Base-by-base conservation (phyloP, 2,888 invertebrate species). In the Merodon equestris region DNA sequence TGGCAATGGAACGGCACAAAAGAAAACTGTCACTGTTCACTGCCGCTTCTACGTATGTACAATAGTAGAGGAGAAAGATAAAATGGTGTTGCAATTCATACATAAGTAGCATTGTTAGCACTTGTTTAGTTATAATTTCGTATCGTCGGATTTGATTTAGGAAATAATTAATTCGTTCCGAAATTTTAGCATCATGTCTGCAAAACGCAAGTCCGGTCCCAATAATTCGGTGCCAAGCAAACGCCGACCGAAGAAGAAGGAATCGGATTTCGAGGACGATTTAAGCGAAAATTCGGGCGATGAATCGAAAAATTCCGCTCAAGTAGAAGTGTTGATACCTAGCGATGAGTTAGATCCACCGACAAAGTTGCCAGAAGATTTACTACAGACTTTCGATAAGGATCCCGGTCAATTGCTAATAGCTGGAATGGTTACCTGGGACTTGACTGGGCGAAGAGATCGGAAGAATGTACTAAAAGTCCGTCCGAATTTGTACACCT, bases 391-490 rank as follows among this genome's bases (percentile, higher is more conserved):
- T 0, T 90, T 93, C 83, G 92, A 92, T 84, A 93, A 93, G 86
- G 91, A 92, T 0, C 91, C 94, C 0, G 96, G 96, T 7, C 91
- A 93, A 63, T 89, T 97, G 72, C 85, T 97, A 84, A 92, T 97
- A 81, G 93, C 95, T 83, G 97, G 97, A 1, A 92, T 95, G 84
- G 94, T 96, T 0, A 96, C 97, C 84, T 97, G 97, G 97, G 97
- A 97, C 84, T 90, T 95, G 83, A 94, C 94, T 64, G 96, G 96
- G 0, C 93, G 95, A 72, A 93, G 94, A 70, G 93, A 94, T 84
- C 92, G 93, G 48, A 95, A 94, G 57, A 95, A 96, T 84, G 87
- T 88, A 1, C 83, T 85, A 27, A 91, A 92, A 73, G 89, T 91
- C 10, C 91, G 93, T 54, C 94, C 94, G 7, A 95, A 94, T 89